Base-by-base conservation (phyloP, 2,113 vertebrate species). In the Philantomba maxwellii region DNA sequence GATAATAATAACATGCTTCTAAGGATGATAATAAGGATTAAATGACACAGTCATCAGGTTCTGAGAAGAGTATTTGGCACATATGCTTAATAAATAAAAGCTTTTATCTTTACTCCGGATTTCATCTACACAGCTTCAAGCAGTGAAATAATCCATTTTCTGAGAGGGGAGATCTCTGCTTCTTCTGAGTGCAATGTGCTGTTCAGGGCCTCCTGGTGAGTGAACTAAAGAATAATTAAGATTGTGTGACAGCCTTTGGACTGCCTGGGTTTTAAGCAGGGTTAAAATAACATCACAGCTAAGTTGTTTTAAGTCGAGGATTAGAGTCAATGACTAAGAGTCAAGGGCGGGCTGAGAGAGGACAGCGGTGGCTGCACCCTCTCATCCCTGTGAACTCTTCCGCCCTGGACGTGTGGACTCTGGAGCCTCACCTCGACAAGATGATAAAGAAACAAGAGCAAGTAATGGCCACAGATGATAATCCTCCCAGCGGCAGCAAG, bases 251-350 rank as follows among this genome's bases (percentile, higher is more conserved):
- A 92, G 87, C 62, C 81, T 93, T 87, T 96, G 80, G 93, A 96
- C 92, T 87, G 47, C 95, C 58, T 95, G 66, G 87, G 53, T 95
- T 95, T 97, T 94, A 93, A 91, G 94, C 86, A 92, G 64, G 92
- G 96, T 97, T 97, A 97, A 97, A 97, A 97, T 83, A 98, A 97
- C 94, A 96, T 93, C 36, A 81, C 1, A 0, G 89, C 90, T 96
- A 95, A 95, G 26, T 97, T 97, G 92, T 92, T 94, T 97, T 94
- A 96, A 97, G 84, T 93, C 75, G 83, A 97, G 87, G 93, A 97
- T 98, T 95, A 97, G 85, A 95, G 95, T 84, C 83, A 89, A 81
- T 13, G 73, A 93, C 83, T 84, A 53, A 91, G 80, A 97, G 96
- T 97, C 93, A 98, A 96, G 96, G 90, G 95, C 23, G 0, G 64